Evolutionary conservation across 2,797 vertebrate species (phyloP).

Genomic region (Tarsius wallacei): DNA sequence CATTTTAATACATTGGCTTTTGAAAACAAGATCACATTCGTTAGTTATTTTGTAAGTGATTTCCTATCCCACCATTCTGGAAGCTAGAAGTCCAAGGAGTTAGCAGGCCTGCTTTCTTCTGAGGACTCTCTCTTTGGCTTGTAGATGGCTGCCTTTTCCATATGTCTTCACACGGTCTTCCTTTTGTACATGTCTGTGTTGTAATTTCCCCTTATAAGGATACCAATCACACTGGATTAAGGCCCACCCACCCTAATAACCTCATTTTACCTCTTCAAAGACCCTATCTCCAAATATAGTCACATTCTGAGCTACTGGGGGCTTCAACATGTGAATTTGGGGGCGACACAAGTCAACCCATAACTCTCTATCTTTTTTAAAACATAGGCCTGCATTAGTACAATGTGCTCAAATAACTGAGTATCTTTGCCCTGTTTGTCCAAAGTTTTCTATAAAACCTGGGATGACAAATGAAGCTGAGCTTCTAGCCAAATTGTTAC

Average conservation of each 20-base stretch:
- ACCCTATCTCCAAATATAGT: neutral
- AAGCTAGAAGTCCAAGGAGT: neutral
- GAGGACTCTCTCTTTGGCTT: neutral
- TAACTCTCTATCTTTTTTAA: neutral
- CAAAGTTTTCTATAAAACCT: constrained; percentile 74
- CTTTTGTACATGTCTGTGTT: neutral
- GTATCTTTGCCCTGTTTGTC: neutral
- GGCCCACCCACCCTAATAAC: neutral
- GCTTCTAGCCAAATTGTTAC: constrained; percentile 86
- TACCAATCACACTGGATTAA: neutral
- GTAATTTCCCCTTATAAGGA: neutral
- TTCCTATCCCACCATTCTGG: neutral
- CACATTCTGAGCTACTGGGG: neutral
- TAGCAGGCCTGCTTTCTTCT: neutral
- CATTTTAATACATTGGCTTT: neutral
- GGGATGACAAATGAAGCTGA: constrained; percentile 46
- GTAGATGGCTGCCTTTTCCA: neutral
- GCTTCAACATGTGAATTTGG: neutral
- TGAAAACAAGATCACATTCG: neutral
- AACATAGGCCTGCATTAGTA: neutral
- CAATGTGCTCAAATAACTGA: neutral
- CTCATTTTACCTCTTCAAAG: constrained; percentile 4
- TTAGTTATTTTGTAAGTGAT: neutral
- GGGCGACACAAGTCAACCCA: neutral
- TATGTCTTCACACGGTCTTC: neutral